These are phyloP conservation scores for Nasonia vitripennis DNA, from an alignment of 1,140 invertebrate species.

Conservation along the genomic window DNA sequence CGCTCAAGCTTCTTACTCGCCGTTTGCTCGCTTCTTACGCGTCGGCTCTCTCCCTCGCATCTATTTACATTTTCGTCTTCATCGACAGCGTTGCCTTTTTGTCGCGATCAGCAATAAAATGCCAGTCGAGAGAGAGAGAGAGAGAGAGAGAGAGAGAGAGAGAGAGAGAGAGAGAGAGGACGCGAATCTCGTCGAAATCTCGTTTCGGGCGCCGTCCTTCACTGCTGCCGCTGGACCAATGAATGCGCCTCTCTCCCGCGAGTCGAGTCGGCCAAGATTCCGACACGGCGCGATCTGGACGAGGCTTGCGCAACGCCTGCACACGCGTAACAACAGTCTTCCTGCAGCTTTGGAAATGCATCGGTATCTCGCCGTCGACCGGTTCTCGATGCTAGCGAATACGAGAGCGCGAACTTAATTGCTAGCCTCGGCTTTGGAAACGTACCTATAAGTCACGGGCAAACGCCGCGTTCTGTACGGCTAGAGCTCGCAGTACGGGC, in stretches of 20 bases:
- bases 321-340: conserved; percentile 4
- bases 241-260: neutral
- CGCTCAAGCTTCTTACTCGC: too few species aligned
- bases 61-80: too few species aligned
- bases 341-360: conserved; percentile 32
- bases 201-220: too few species aligned
- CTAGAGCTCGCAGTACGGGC: too few species aligned
- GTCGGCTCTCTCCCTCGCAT: too few species aligned
- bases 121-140: too few species aligned
- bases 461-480: neutral
- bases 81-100: too few species aligned
- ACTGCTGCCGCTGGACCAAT: neutral
- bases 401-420: conserved; percentile 19
- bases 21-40: too few species aligned
- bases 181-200: too few species aligned
- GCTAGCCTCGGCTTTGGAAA: neutral
- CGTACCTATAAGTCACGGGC: conserved; percentile 11
- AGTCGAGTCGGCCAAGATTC: neutral
- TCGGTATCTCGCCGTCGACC: conserved; percentile 15
- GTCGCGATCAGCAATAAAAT: too few species aligned
- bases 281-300: neutral
- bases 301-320: neutral
- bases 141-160: too few species aligned
- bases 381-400: neutral
- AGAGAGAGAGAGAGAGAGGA: too few species aligned